These are phyloP conservation scores for Mesorhabditis spiculigera DNA, from an alignment of 2,888 invertebrate species.

Conservation along the genomic window DNA sequence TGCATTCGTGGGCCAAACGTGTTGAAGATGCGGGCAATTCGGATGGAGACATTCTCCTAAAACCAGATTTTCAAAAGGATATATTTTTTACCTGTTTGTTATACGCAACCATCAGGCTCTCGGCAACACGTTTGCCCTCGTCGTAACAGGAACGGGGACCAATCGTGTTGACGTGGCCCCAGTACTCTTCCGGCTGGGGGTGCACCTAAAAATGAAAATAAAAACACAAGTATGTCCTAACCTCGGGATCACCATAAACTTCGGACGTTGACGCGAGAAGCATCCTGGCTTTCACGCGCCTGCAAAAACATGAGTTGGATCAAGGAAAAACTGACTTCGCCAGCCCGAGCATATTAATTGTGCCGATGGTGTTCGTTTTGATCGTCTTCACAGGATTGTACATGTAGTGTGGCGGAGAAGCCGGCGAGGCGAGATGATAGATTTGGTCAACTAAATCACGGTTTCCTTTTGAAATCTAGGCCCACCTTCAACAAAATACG, in stretches of 20 bases:
- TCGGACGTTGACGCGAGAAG: slow-evolving; percentile 93
- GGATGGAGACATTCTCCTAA: slow-evolving; percentile 84
- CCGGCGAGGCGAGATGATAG: slow-evolving; percentile 96
- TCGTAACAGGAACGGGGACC: slow-evolving; percentile 87
- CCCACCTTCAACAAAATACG: slow-evolving; percentile 85
- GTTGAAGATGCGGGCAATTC: slow-evolving; percentile 96
- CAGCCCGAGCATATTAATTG: slow-evolving; percentile 64
- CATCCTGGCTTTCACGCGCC: slow-evolving; percentile 54
- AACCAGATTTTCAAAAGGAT: background rate
- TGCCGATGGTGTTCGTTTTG: slow-evolving; percentile 91
- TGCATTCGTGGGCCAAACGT: slow-evolving; percentile 99
- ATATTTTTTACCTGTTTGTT: slow-evolving; percentile 71
- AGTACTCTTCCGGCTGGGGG: slow-evolving; percentile 87
- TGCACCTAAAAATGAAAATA: slow-evolving; percentile 64
- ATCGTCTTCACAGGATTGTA: slow-evolving; percentile 98
- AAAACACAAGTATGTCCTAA: slow-evolving; percentile 11
- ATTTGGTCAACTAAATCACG: slow-evolving; percentile 70
- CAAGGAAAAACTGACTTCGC: slow-evolving; percentile 37
- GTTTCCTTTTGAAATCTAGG: background rate
- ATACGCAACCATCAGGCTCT: slow-evolving; percentile 91
- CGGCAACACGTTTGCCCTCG: slow-evolving; percentile 97
- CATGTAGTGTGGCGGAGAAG: slow-evolving; percentile 99
- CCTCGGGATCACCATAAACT: slow-evolving; percentile 94
- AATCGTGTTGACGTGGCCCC: slow-evolving; percentile 99
- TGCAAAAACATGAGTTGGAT: slow-evolving; percentile 17